A percentile compares a stretch with the other conserved stretches of the same genome.
Conservation (phyloP, 2,113 vertebrate species). For the Serilophus lunatus region DNA sequence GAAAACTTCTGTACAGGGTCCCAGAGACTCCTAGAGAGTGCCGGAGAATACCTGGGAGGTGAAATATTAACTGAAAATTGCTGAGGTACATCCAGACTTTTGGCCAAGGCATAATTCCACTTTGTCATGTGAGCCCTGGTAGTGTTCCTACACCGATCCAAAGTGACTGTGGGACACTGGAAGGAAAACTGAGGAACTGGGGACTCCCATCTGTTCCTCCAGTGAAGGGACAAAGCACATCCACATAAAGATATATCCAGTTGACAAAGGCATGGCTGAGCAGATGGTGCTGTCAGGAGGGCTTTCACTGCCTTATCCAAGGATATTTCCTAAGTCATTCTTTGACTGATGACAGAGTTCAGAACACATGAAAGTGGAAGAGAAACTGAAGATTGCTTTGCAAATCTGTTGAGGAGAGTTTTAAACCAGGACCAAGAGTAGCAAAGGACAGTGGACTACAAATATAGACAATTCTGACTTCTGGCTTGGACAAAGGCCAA, state of each 20-base stretch:
- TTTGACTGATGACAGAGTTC: neutral
- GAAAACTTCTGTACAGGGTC: neutral
- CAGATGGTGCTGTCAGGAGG: slow-evolving; percentile 23
- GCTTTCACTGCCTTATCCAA: neutral
- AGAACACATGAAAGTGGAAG: neutral
- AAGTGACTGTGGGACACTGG: neutral
- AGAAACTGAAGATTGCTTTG: neutral
- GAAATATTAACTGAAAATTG: neutral
- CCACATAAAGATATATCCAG: neutral
- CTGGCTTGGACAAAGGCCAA: neutral
- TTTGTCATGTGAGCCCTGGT: neutral
- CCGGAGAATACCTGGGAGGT: neutral
- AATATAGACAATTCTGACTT: neutral
- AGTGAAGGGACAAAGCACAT: neutral
- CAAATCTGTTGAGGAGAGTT: neutral
- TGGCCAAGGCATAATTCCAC: neutral
- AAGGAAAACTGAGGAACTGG: neutral
- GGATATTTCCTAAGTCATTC: neutral
- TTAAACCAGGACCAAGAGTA: neutral
- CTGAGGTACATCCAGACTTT: neutral
- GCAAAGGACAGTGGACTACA: neutral
- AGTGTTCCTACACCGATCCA: neutral
- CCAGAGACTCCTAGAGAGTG: neutral
- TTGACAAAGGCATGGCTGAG: neutral
- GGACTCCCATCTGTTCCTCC: slow-evolving; percentile 16